Percentiles rank a stretch among this genome's conserved stretches.
phyloP scores from a whole-genome alignment of 2,113 vertebrate genomes.

The Blennius ocellaris region DNA sequence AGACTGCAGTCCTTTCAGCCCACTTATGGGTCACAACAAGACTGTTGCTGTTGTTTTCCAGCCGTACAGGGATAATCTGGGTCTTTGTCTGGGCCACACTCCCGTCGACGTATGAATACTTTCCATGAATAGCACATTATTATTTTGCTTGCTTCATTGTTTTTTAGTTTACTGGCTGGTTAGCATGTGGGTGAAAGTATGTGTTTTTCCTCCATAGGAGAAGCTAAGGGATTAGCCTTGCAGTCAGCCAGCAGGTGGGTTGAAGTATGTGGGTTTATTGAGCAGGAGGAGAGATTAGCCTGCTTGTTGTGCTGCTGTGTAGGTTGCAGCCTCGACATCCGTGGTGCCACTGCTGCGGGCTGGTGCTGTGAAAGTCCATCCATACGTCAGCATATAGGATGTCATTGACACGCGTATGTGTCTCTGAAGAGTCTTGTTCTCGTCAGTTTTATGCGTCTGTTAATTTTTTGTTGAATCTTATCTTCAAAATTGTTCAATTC shows the following conservation, averaged over 20 bases:
- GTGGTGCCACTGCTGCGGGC: slow-evolving; percentile 26
- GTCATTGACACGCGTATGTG: slow-evolving; percentile 36
- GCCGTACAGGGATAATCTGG: slow-evolving; percentile 38
- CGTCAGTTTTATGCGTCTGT: slow-evolving; percentile 24
- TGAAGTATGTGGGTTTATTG: slow-evolving; percentile 45
- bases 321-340: slow-evolving; percentile 43
- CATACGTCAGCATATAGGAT: slow-evolving; percentile 33
- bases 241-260: slow-evolving; percentile 43
- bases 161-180: slow-evolving; percentile 21
- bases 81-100: slow-evolving; percentile 54
- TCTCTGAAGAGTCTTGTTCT: slow-evolving; percentile 34
- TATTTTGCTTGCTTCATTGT: slow-evolving; percentile 46
- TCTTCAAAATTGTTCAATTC: too few species aligned
- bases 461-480: slow-evolving; percentile 20
- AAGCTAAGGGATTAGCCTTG: slow-evolving; percentile 24
- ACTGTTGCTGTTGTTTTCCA: slow-evolving; percentile 56
- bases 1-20: slow-evolving; percentile 36
- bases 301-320: slow-evolving; percentile 41
- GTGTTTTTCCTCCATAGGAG: not conserved
- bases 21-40: slow-evolving; percentile 28
- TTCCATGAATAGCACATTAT: slow-evolving; percentile 65
- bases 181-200: slow-evolving; percentile 23
- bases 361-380: slow-evolving; percentile 23
- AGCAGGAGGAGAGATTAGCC: slow-evolving; percentile 39
- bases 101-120: slow-evolving; percentile 35